Conservation (phyloP, 2,888 invertebrate species). For the Abrostola tripartita region DNA sequence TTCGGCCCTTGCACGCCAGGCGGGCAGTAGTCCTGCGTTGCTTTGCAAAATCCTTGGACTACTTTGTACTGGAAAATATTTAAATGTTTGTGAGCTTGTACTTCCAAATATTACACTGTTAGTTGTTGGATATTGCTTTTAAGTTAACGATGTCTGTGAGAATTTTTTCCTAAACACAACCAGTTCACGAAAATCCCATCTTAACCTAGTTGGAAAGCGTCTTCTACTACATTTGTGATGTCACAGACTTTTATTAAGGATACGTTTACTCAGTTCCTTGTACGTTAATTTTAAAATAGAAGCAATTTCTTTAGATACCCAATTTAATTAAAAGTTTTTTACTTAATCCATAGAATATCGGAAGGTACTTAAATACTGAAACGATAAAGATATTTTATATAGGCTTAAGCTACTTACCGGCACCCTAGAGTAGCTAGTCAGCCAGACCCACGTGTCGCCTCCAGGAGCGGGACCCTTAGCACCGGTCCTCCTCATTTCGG, state of each 20-base stretch:
- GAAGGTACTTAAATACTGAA: background rate
- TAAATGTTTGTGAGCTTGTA: background rate
- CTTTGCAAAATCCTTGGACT: constrained; percentile 94
- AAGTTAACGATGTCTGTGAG: too few species aligned
- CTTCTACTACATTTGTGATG: too few species aligned
- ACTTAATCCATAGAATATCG: background rate
- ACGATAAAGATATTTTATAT: background rate
- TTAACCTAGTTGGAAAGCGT: too few species aligned
- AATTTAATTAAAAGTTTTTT: background rate
- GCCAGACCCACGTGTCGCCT: constrained; percentile 95
- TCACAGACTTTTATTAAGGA: too few species aligned
- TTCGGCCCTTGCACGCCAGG: constrained; percentile 90
- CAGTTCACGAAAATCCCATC: too few species aligned
- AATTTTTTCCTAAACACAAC: too few species aligned
- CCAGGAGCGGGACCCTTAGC: constrained; percentile 91
- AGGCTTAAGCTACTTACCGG: constrained; percentile 87
- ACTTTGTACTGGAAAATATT: constrained; percentile 91
- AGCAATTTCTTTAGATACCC: too few species aligned
- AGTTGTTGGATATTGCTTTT: too few species aligned
- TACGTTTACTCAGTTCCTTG: too few species aligned
- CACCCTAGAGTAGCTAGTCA: constrained; percentile 95
- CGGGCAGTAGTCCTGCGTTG: constrained; percentile 94
- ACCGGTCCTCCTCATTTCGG: constrained; percentile 89
- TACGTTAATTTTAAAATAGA: too few species aligned
- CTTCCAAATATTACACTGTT: too few species aligned